phyloP scores from a whole-genome alignment of 1,140 invertebrate genomes.

The Goniozus legneri region DNA sequence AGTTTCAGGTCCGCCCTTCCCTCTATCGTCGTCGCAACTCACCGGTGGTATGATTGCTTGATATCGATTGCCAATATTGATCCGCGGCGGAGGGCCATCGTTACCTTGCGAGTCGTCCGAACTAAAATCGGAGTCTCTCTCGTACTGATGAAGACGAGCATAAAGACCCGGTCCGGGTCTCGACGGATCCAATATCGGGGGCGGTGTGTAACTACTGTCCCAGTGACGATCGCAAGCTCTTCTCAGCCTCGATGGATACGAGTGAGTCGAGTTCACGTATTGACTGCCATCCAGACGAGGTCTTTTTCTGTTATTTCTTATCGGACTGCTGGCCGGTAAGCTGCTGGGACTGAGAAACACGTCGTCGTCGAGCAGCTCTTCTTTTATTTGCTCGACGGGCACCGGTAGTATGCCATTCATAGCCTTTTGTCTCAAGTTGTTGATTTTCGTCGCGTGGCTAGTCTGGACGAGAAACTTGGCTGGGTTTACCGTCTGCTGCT shows the following conservation, averaged over 20 bases:
- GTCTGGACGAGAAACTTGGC: conserved; percentile 47
- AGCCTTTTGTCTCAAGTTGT: conserved; percentile 37
- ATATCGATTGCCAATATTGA: conserved; percentile 87
- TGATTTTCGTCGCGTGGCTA: conserved; percentile 31
- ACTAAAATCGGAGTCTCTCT: conserved; percentile 47
- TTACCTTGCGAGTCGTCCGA: conserved; percentile 52
- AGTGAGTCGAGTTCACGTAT: conserved; percentile 52
- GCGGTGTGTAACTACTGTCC: conserved; percentile 79
- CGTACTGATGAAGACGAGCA: conserved; percentile 54
- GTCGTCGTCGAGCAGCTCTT: conserved; percentile 61
- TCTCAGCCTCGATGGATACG: conserved; percentile 59
- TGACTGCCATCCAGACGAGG: conserved; percentile 60
- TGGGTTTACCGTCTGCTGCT: conserved; percentile 42
- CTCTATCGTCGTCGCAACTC: conserved; percentile 51
- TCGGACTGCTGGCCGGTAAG: conserved; percentile 62
- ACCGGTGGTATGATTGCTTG: conserved; percentile 78
- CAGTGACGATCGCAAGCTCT: conserved; percentile 59
- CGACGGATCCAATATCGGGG: conserved; percentile 87
- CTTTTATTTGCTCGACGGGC: conserved; percentile 54
- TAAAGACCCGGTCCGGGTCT: conserved; percentile 84
- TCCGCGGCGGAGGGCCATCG: conserved; percentile 58
- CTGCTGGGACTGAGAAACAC: conserved; percentile 75
- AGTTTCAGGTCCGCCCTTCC: conserved; percentile 45
- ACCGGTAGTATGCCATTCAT: conserved; percentile 34
- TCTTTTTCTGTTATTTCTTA: conserved; percentile 61